phyloP scores from a whole-genome alignment of 1,140 invertebrate species.

The Drosophila pseudoananassae region DNA sequence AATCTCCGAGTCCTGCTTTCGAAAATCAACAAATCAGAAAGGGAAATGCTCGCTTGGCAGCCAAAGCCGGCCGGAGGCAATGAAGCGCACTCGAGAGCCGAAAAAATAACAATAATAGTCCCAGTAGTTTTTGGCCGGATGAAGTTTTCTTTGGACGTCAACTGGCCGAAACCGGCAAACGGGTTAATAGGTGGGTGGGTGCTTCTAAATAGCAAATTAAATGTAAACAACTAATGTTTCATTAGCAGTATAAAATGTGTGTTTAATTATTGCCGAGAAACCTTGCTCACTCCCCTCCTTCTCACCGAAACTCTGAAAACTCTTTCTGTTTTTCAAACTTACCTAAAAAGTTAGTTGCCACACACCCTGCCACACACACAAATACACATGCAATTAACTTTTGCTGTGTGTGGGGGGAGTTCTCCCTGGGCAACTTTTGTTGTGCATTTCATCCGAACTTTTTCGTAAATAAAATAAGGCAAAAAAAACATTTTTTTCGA shows the following conservation, averaged over 20 bases:
- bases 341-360: slow-evolving; percentile 74
- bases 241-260: slow-evolving; percentile 81
- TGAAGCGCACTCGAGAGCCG: slow-evolving; percentile 69
- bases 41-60: slow-evolving; percentile 14
- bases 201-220: slow-evolving; percentile 76
- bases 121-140: slow-evolving; percentile 10
- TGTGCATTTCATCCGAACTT: slow-evolving; percentile 78
- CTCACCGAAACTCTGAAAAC: background rate
- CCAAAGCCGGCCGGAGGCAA: slow-evolving; percentile 26
- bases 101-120: slow-evolving; percentile 44
- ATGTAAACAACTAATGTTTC: slow-evolving; percentile 82
- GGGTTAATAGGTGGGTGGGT: slow-evolving; percentile 2
- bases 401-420: slow-evolving; percentile 60
- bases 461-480: slow-evolving; percentile 71
- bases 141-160: slow-evolving; percentile 39
- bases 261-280: slow-evolving; percentile 69
- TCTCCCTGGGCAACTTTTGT: slow-evolving; percentile 76
- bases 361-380: slow-evolving; percentile 12
- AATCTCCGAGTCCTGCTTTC: slow-evolving; percentile 38
- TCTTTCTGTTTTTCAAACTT: slow-evolving; percentile 58
- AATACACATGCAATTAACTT: slow-evolving; percentile 76
- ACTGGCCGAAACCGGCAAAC: slow-evolving; percentile 21
- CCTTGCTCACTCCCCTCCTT: background rate
- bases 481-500: slow-evolving; percentile 34
- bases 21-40: slow-evolving; percentile 73